These are phyloP conservation scores for Heliothis peltigera DNA, from an alignment of 2,888 invertebrate species.

Conservation along the genomic window DNA sequence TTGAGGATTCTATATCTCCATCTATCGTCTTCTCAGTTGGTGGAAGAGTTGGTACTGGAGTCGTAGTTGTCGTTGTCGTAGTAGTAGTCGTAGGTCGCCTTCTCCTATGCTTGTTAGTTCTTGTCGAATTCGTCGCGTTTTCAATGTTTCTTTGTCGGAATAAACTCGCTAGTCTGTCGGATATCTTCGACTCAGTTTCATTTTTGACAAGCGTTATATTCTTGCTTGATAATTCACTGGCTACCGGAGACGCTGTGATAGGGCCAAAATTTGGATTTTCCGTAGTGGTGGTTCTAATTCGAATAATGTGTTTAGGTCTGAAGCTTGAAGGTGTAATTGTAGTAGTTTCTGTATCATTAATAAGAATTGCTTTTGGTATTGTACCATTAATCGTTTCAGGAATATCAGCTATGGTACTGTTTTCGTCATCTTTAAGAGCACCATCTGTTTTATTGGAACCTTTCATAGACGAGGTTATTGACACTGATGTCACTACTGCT, in stretches of 20 bases:
- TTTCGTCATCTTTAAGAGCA: conserved; percentile 72
- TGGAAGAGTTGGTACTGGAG: conserved; percentile 45
- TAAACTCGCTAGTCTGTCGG: conserved; percentile 75
- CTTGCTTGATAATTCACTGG: conserved; percentile 72
- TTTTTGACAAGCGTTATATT: conserved; percentile 65
- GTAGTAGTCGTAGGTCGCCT: conserved; percentile 86
- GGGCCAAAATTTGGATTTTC: conserved; percentile 72
- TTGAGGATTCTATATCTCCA: conserved; percentile 22
- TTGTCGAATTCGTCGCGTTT: conserved; percentile 71
- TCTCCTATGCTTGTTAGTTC: conserved; percentile 78
- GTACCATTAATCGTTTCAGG: conserved; percentile 67
- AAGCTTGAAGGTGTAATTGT: conserved; percentile 59
- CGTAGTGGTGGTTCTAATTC: conserved; percentile 84
- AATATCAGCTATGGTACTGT: conserved; percentile 68
- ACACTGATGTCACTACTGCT: conserved; percentile 88
- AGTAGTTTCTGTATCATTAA: conserved; percentile 74
- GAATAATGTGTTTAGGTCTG: conserved; percentile 79
- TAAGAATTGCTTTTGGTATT: conserved; percentile 61
- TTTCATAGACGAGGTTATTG: conserved; percentile 88
- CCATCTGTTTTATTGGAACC: conserved; percentile 84
- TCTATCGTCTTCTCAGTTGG: conserved; percentile 47
- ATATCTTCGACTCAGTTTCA: conserved; percentile 71
- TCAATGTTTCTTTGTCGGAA: conserved; percentile 75
- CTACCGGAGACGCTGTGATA: conserved; percentile 74
- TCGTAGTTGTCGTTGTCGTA: conserved; percentile 72